Conservation (phyloP, 23 tunicate genomes). For the Corella eumyota region DNA sequence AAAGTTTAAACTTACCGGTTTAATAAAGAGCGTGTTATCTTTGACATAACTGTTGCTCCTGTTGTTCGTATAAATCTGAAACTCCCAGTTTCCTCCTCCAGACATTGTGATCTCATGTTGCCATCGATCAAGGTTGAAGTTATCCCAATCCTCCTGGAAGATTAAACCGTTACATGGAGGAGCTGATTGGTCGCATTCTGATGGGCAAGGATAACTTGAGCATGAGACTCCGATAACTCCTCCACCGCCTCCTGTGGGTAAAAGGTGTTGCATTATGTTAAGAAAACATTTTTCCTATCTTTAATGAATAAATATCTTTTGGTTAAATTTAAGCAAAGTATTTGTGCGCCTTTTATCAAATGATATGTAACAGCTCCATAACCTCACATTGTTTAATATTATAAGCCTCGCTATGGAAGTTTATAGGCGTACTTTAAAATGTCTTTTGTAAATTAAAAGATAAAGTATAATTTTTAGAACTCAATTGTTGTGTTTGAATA, state of each 20-base stretch:
- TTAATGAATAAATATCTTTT: too few species aligned
- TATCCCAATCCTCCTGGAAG: slow-evolving; percentile 87
- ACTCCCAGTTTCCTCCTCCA: slow-evolving; percentile 99
- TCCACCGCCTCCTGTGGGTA: slow-evolving; percentile 26
- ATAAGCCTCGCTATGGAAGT: too few species aligned
- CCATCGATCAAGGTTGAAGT: slow-evolving; percentile 69
- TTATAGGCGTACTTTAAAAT: too few species aligned
- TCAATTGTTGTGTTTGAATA: too few species aligned
- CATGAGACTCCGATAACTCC: slow-evolving; percentile 17
- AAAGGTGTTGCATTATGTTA: too few species aligned
- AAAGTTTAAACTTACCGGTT: slow-evolving; percentile 85
- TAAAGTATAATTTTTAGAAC: too few species aligned
- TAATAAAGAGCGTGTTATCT: slow-evolving; percentile 89
- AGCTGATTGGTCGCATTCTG: slow-evolving; percentile 31
- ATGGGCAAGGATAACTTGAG: slow-evolving; percentile 38
- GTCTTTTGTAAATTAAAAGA: too few species aligned
- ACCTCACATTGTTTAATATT: too few species aligned
- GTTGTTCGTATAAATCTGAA: slow-evolving; percentile 83
- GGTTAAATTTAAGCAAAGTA: too few species aligned
- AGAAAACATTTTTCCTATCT: too few species aligned
- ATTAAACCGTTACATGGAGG: slow-evolving; percentile 88
- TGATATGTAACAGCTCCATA: too few species aligned
- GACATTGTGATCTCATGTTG: slow-evolving; percentile 91
- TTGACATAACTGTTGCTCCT: slow-evolving; percentile 77
- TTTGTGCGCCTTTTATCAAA: too few species aligned